These are phyloP conservation scores for Sarcoramphus papa DNA, from an alignment of 2,797 vertebrate genomes.

Conservation along the genomic window DNA sequence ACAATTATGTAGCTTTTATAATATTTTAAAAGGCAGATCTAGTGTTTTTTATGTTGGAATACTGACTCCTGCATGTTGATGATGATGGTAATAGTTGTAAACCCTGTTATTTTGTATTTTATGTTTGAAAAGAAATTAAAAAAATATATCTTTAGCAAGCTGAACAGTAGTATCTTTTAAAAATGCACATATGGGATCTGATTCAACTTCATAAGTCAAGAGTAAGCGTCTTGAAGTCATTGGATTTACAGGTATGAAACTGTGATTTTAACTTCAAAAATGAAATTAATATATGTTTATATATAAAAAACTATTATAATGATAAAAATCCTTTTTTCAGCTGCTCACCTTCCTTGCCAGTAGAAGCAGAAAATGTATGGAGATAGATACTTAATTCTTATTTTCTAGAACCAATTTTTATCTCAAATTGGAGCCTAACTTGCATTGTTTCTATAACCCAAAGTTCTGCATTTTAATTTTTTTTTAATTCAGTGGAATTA, in stretches of 20 bases:
- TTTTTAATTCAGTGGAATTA: not conserved
- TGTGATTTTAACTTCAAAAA: not conserved
- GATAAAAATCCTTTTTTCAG: not conserved
- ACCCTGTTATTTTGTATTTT: not conserved
- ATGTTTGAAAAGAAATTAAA: slow-evolving; percentile 16
- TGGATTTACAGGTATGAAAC: not conserved
- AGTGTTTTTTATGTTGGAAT: slow-evolving; percentile 62
- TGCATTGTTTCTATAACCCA: not conserved
- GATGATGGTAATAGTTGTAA: slow-evolving; percentile 19
- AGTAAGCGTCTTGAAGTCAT: not conserved
- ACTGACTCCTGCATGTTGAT: slow-evolving; percentile 62
- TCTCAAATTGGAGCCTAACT: not conserved
- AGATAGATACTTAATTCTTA: not conserved
- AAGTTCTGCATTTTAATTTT: not conserved
- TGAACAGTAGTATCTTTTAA: slow-evolving; percentile 15
- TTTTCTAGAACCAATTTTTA: not conserved
- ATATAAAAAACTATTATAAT: not conserved
- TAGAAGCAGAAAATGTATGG: not conserved
- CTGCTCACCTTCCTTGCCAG: not conserved
- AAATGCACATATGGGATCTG: not conserved
- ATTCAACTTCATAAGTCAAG: not conserved
- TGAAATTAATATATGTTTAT: not conserved
- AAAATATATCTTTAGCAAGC: slow-evolving; percentile 10
- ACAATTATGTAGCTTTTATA: slow-evolving; percentile 34
- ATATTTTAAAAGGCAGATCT: slow-evolving; percentile 31